Evolutionary conservation across 2,888 invertebrate species (phyloP).

Genomic region (Cremastinae sp.): DNA sequence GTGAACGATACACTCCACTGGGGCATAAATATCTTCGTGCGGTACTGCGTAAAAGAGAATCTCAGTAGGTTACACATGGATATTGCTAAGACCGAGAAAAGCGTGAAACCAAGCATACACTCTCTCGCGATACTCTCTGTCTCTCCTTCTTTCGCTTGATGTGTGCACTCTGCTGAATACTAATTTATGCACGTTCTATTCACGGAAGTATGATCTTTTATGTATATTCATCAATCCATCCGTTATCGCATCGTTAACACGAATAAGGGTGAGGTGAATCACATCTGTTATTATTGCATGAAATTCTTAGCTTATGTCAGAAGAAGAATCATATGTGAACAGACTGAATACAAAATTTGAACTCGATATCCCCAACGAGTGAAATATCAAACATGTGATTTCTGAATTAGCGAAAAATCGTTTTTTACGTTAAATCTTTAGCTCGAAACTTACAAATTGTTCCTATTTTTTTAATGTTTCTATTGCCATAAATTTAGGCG

Average conservation of each 20-base stretch:
- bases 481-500: too few species aligned
- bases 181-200: slow-evolving; percentile 48
- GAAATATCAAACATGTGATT: too few species aligned
- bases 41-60: slow-evolving; percentile 56
- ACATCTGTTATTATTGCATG: neutral
- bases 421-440: too few species aligned
- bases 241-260: slow-evolving; percentile 50
- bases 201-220: slow-evolving; percentile 44
- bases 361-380: too few species aligned
- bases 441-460: too few species aligned
- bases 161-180: slow-evolving; percentile 38
- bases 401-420: too few species aligned
- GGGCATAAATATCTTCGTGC: slow-evolving; percentile 71
- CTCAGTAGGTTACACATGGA: slow-evolving; percentile 43
- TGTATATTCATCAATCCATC: slow-evolving; percentile 49
- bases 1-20: slow-evolving; percentile 71
- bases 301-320: too few species aligned
- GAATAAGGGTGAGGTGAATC: slow-evolving; percentile 30
- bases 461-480: too few species aligned
- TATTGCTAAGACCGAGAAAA: slow-evolving; percentile 36
- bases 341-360: slow-evolving; percentile 3
- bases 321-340: neutral
- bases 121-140: slow-evolving; percentile 42
- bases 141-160: too few species aligned
- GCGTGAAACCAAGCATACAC: slow-evolving; percentile 37